phyloP scores from a whole-genome alignment of 2,113 vertebrate species.

The Carollia perspicillata region DNA sequence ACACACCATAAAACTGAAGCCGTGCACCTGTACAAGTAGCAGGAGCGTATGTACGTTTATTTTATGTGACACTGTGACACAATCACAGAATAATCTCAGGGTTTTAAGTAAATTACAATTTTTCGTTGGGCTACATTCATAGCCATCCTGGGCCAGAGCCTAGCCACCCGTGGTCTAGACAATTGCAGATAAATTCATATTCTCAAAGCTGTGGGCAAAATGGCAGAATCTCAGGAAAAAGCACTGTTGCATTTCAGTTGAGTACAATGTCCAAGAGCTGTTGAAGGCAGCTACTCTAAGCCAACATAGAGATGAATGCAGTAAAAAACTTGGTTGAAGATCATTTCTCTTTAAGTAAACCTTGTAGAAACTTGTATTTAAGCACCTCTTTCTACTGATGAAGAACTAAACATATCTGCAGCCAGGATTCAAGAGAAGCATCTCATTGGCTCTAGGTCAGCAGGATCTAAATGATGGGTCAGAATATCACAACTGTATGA shows the following conservation, averaged over 20 bases:
- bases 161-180: neutral
- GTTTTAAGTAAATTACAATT: too few relatives aligned
- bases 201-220: neutral
- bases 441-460: neutral
- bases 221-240: neutral
- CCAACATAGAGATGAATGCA: too few relatives aligned
- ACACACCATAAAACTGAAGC: too few relatives aligned
- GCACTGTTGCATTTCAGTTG: neutral
- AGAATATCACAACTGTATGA: neutral
- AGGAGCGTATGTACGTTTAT: too few relatives aligned
- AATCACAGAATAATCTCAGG: too few relatives aligned
- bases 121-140: too few relatives aligned
- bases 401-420: neutral
- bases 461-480: neutral
- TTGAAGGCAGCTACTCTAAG: neutral
- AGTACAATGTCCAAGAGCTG: neutral
- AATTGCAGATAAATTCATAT: neutral
- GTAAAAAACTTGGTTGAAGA: neutral
- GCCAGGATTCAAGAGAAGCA: neutral
- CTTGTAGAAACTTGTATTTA: neutral
- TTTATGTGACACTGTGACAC: too few relatives aligned
- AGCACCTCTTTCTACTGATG: neutral
- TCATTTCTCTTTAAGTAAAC: neutral
- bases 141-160: too few relatives aligned
- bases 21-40: too few relatives aligned